Evolutionary conservation across 2,113 vertebrate genomes (phyloP).

Genomic region (Eidolon helvum): DNA sequence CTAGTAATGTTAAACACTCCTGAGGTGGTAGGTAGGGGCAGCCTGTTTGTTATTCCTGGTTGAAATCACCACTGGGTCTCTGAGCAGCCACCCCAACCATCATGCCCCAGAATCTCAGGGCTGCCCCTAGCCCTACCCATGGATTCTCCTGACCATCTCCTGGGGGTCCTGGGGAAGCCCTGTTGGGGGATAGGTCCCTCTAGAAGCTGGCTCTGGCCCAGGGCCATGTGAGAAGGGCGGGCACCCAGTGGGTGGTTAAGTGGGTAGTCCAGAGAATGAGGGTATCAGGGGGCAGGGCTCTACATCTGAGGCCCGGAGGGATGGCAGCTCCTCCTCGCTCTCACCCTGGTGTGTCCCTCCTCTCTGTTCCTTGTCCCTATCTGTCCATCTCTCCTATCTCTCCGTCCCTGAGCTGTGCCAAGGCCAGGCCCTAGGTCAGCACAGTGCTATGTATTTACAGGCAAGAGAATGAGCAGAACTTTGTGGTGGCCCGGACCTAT

Average conservation of each 20-base stretch:
- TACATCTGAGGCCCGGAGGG: not conserved
- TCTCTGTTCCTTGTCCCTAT: not conserved
- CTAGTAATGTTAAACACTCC: not conserved
- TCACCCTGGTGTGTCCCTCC: not conserved
- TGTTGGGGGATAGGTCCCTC: not conserved
- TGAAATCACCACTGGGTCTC: not conserved
- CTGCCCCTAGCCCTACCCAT: not conserved
- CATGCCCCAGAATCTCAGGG: not conserved
- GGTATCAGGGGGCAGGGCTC: not conserved
- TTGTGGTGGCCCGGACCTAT: constrained; percentile 63
- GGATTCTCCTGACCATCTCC: not conserved
- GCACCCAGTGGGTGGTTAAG: accelerated
- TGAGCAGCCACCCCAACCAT: not conserved
- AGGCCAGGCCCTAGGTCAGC: not conserved
- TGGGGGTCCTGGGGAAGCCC: not conserved
- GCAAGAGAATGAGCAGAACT: constrained; percentile 2
- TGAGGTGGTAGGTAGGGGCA: not conserved
- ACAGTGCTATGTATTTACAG: constrained; percentile 56
- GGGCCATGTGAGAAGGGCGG: not conserved
- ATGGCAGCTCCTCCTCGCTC: not conserved
- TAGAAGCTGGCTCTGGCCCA: not conserved
- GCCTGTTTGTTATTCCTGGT: not conserved
- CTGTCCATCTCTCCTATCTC: not conserved
- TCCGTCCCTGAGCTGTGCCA: not conserved
- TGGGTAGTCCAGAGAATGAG: no score